phyloP scores from a whole-genome alignment of 1,140 invertebrate genomes.

The Acyrthosiphon pisum region DNA sequence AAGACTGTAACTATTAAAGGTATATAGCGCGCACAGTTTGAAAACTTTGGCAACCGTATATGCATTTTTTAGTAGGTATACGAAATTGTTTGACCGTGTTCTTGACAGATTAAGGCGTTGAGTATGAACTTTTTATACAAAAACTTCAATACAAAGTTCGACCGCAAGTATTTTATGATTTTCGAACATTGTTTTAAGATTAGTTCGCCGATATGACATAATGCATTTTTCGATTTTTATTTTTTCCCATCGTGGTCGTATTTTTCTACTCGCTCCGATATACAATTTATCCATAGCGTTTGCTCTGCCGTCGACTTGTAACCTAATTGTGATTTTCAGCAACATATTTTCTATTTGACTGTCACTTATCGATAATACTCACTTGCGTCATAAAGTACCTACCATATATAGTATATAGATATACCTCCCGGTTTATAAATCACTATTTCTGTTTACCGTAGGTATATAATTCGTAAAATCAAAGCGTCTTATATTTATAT shows the following conservation, averaged over 20 bases:
- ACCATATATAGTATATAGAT: not conserved
- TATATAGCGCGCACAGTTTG: not conserved
- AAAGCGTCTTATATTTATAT: not conserved
- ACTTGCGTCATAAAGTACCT: not conserved
- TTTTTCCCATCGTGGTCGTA: not conserved
- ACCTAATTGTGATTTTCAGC: not conserved
- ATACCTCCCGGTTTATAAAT: not conserved
- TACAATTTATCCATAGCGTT: not conserved
- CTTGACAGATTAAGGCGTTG: not conserved
- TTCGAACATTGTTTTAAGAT: slow-evolving; percentile 2
- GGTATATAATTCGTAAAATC: not conserved
- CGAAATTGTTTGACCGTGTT: not conserved
- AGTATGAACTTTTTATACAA: not conserved
- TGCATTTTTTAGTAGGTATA: not conserved
- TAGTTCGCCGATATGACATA: not conserved
- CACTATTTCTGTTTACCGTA: not conserved
- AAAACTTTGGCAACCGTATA: not conserved
- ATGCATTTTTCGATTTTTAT: not conserved
- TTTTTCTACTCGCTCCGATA: not conserved
- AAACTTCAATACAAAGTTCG: not conserved
- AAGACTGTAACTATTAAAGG: not conserved
- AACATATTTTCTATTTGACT: not conserved
- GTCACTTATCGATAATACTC: not conserved
- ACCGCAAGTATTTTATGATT: not conserved
- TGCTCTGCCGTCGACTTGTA: not conserved